Percentiles rank a stretch among this genome's conserved stretches.
Conservation (phyloP, 2,113 vertebrate species). For the Passer domesticus region DNA sequence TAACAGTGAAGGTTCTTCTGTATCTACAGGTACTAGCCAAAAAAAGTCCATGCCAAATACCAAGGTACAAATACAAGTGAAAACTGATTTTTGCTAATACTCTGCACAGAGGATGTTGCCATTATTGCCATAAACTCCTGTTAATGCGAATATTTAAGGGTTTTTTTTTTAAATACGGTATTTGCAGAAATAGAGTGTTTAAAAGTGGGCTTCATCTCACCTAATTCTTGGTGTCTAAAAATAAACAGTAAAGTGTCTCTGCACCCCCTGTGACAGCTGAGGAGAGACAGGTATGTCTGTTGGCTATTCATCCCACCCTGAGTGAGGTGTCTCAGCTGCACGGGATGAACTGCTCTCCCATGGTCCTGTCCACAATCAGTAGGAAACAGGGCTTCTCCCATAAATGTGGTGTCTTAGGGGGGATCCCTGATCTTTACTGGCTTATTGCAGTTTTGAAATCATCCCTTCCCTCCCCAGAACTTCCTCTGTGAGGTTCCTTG, state of each 20-base stretch:
- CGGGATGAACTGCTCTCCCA: background rate
- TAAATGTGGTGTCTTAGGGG: background rate
- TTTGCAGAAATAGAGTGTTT: background rate
- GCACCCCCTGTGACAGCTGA: background rate
- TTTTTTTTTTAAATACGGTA: fast-evolving
- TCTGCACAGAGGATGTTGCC: background rate
- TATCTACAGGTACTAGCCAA: background rate
- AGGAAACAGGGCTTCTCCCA: background rate
- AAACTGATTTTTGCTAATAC: background rate
- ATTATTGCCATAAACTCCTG: background rate
- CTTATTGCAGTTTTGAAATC: background rate
- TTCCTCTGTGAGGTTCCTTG: background rate
- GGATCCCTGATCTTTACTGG: background rate
- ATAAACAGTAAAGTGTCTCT: background rate
- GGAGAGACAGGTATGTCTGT: background rate
- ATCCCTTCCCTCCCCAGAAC: background rate
- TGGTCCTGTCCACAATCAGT: background rate
- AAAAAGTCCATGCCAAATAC: background rate
- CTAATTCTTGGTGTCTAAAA: background rate
- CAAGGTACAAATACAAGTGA: background rate
- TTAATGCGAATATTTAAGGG: background rate
- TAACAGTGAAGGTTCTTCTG: background rate
- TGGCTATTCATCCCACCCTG: background rate
- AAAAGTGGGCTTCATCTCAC: background rate
- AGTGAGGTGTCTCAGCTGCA: background rate